Evolutionary conservation across 2,113 vertebrate genomes (phyloP), one percentile per base, ranked within the genome.

Genomic region (Lepus americanus): DNA sequence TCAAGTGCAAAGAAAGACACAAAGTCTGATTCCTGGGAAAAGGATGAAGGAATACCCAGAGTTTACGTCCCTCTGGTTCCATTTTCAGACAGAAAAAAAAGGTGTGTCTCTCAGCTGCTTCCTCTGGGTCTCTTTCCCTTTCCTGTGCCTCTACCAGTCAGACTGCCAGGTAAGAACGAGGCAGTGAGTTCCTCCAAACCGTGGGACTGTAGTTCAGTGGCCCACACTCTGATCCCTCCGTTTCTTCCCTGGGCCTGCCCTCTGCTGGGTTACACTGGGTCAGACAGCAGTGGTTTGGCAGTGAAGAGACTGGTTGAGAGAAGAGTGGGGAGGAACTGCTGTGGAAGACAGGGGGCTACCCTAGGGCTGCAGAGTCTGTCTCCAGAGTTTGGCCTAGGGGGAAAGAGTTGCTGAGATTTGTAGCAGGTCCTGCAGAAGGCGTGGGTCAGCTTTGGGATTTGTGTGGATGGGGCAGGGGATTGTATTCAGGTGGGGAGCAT

Each of bases 1-100:
- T 29, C 73, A 22, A 39, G 67, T 81, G 20, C 73, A 51, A 76
- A 94, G 23, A 49, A 29, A 51, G 25, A 51, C 63, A 63, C 72
- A 53, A 94, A 84, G 31, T 89, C 39, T 78, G 89, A 73, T 89
- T 86, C 51, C 66, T 92, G 82, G 74, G 55, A 83, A 33, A 82
- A 80, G 25, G 83, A 90, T 64, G 44, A 64, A 83, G 25, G 33
- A 13, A 74, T 16, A 70, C 29, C 49, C 31, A 78, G 53, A 78
- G 20, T n/a, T 78, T 67, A 73, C 55, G 29, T 64, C 16, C 14
- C 49, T 72, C 20, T 11, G 20, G 49, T 73, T 94, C 80, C 67
- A 55, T 94, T 73, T 88, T 94, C 69, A 82, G 36, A 59, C 8
- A 66, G 80, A 63, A 88, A 86, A 80, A 80, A 91, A 33, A 44